These are phyloP conservation scores for Mustela lutreola DNA, from an alignment of 2,113 vertebrate species.

Conservation along the genomic window DNA sequence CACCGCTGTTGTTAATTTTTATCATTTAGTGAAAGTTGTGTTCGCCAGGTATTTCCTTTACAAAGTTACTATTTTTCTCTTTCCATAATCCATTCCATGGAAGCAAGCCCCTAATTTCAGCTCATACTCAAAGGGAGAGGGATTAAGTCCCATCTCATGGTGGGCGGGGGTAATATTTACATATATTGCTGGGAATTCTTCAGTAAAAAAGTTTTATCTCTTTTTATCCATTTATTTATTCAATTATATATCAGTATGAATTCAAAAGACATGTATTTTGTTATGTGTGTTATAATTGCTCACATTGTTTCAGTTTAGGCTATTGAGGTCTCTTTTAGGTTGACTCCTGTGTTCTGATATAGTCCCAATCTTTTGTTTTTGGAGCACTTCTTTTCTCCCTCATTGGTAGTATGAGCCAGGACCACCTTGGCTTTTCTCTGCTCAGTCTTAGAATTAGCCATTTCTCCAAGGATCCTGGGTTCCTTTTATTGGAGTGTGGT, in stretches of 20 bases:
- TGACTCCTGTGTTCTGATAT: not conserved
- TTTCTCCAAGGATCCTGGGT: not conserved
- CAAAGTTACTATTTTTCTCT: not conserved
- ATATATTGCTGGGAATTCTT: constrained; percentile 25
- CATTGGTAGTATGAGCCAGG: not conserved
- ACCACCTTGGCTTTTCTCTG: not conserved
- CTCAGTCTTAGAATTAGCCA: not conserved
- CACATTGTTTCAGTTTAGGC: not conserved
- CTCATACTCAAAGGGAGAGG: not conserved
- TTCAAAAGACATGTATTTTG: not conserved
- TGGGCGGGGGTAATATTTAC: not conserved
- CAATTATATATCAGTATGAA: not conserved
- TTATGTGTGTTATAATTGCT: not conserved
- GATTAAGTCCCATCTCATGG: not conserved
- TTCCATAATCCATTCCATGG: not conserved
- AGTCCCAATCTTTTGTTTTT: not conserved
- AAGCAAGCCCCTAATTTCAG: not conserved
- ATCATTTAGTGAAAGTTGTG: not conserved
- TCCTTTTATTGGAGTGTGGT: not conserved
- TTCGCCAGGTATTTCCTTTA: not conserved
- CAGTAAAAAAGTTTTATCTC: not conserved
- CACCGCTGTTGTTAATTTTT: not conserved
- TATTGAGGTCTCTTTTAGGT: not conserved
- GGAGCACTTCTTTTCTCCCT: not conserved
- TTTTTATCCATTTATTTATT: not conserved